Evolutionary conservation across 23 tunicate genomes (phyloP).

Genomic region (Oikopleura vanhoeffeni): DNA sequence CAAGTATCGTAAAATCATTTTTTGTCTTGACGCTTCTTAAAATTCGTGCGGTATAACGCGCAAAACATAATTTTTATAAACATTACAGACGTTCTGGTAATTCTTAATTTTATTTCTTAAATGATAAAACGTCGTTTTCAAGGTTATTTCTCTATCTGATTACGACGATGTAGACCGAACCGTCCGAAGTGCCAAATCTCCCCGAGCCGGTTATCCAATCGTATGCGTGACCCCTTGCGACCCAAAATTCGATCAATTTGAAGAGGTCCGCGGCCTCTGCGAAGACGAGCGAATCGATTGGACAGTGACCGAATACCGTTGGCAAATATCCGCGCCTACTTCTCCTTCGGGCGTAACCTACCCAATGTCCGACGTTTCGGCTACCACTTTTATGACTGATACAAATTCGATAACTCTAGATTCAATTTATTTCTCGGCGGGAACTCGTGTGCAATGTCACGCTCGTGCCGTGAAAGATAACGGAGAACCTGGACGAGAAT

Average conservation of each 20-base stretch:
- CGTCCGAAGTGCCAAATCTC: not conserved
- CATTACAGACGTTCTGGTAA: too few species aligned
- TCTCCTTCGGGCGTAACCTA: slow-evolving; percentile 49
- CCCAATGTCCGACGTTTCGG: slow-evolving; percentile 48
- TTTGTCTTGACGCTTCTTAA: too few species aligned
- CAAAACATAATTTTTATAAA: too few species aligned
- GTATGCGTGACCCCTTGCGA: slow-evolving; percentile 46
- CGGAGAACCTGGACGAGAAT: slow-evolving; percentile 83
- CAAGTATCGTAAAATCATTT: too few species aligned
- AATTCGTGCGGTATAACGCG: too few species aligned
- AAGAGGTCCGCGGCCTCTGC: slow-evolving; percentile 52
- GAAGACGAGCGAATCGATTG: slow-evolving; percentile 67
- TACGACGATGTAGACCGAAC: slow-evolving; percentile 59
- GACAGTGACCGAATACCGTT: slow-evolving; percentile 45
- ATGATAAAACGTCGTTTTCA: too few species aligned
- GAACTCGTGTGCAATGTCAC: slow-evolving; percentile 58
- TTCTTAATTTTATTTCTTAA: too few species aligned
- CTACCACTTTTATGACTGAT: slow-evolving; percentile 70
- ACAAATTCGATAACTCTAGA: slow-evolving; percentile 66
- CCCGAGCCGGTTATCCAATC: not conserved
- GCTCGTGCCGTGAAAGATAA: slow-evolving; percentile 73
- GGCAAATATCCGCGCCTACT: slow-evolving; percentile 80
- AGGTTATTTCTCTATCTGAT: slow-evolving; percentile 21
- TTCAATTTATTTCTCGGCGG: slow-evolving; percentile 70
- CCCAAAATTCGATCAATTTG: slow-evolving; percentile 51